Evolutionary conservation across 2,888 invertebrate genomes (phyloP).

Genomic region (Eubasilissa splendida): DNA sequence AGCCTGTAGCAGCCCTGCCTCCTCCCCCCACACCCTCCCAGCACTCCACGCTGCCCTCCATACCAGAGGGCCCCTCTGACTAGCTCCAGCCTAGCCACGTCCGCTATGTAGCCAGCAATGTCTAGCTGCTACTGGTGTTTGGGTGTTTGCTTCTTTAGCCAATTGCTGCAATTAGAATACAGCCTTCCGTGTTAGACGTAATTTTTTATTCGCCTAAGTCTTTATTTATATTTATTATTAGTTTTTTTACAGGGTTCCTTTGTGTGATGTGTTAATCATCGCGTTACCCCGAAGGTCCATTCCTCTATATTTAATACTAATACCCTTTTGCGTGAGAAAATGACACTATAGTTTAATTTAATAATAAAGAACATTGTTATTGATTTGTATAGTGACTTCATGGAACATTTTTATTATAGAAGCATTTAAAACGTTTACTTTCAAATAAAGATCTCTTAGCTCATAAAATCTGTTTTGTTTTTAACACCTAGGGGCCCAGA

Average conservation of each 20-base stretch:
- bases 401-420: constrained; percentile 12
- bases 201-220: constrained; percentile 18
- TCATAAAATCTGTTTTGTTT: constrained; percentile 6
- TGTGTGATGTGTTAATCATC: constrained; percentile 17
- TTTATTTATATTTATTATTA: constrained; percentile 18
- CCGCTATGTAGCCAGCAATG: not conserved
- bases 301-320: constrained; percentile 17
- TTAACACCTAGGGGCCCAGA: not conserved
- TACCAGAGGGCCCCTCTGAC: constrained; percentile 55
- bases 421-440: constrained; percentile 28
- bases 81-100: not conserved
- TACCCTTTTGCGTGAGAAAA: not conserved
- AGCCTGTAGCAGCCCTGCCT: constrained; percentile 77
- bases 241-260: constrained; percentile 20
- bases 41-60: constrained; percentile 58
- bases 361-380: constrained; percentile 9
- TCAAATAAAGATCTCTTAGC: constrained; percentile 30
- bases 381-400: constrained; percentile 6
- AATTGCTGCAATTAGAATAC: constrained; percentile 9
- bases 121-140: not conserved
- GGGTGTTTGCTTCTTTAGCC: constrained; percentile 16
- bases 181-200: constrained; percentile 28
- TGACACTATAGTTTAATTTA: not conserved
- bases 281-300: constrained; percentile 24
- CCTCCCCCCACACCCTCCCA: constrained; percentile 60